Evolutionary conservation across 2,113 vertebrate species (phyloP).

Genomic region (Tragelaphus imberbis): DNA sequence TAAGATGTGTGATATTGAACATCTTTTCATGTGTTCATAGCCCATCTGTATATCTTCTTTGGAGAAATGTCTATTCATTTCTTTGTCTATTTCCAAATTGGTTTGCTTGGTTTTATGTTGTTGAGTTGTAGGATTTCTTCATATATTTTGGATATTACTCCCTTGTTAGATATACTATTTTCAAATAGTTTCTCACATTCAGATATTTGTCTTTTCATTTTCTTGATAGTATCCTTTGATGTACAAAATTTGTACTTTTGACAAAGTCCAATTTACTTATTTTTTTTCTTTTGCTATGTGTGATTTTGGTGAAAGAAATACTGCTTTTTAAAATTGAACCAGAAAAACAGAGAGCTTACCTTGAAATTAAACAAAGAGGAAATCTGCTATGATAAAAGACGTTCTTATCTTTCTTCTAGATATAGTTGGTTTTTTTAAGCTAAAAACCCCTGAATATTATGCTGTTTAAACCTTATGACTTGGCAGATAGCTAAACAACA

Average conservation of each 20-base stretch:
- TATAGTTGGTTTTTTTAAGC: neutral
- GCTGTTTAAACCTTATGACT: neutral
- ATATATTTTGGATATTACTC: neutral
- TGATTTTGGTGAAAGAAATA: neutral
- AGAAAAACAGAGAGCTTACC: neutral
- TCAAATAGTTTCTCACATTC: neutral
- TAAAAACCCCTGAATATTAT: neutral
- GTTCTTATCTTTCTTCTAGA: neutral
- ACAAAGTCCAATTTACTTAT: neutral
- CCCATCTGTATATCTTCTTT: neutral
- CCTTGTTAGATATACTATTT: neutral
- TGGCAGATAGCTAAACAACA: neutral
- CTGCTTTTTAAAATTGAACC: neutral
- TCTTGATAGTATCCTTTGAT: neutral
- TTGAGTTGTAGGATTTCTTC: neutral
- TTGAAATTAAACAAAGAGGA: neutral
- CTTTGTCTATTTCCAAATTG: neutral
- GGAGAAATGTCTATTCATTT: neutral
- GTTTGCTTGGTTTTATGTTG: neutral
- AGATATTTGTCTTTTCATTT: neutral
- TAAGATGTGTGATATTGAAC: neutral
- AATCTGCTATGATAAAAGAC: neutral
- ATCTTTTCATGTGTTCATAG: neutral
- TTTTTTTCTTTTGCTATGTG: neutral
- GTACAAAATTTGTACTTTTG: neutral